Conservation (phyloP, 1,140 invertebrate species). For the Drosophila elegans region DNA sequence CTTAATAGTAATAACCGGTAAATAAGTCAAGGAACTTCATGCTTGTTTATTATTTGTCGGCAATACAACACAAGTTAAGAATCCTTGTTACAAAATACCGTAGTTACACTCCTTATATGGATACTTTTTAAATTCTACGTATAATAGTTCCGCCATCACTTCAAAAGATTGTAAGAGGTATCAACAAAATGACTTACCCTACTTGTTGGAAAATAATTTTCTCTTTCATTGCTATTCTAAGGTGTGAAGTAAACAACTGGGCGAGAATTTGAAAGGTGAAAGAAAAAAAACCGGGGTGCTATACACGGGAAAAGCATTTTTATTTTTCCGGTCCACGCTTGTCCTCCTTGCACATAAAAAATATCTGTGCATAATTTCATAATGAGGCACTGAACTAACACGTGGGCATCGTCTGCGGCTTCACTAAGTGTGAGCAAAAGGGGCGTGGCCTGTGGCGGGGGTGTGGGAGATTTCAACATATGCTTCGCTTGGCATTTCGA, state of each 20-base stretch:
- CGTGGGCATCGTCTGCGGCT: slow-evolving; percentile 12
- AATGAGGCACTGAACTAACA: slow-evolving; percentile 70
- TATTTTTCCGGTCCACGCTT: slow-evolving; percentile 2
- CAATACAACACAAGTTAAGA: too few species aligned
- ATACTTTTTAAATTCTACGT: background rate
- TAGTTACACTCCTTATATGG: too few species aligned
- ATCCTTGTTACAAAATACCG: too few species aligned
- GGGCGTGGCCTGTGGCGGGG: background rate
- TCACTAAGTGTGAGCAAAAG: background rate
- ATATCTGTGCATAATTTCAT: slow-evolving; percentile 72
- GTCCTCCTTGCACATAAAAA: slow-evolving; percentile 31
- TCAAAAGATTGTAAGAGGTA: background rate
- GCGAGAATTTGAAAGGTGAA: background rate
- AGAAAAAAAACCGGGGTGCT: background rate
- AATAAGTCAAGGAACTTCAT: background rate
- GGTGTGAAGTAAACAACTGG: slow-evolving; percentile 10
- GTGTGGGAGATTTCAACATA: slow-evolving; percentile 27
- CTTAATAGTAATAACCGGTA: background rate
- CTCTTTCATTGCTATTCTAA: background rate
- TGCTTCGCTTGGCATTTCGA: slow-evolving; percentile 62
- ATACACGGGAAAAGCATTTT: background rate
- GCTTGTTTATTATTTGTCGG: background rate
- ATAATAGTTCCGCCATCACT: background rate
- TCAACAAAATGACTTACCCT: background rate
- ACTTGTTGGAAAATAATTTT: background rate